phyloP scores from a whole-genome alignment of 2,888 invertebrate genomes.

The Eustalomyia histrio region DNA sequence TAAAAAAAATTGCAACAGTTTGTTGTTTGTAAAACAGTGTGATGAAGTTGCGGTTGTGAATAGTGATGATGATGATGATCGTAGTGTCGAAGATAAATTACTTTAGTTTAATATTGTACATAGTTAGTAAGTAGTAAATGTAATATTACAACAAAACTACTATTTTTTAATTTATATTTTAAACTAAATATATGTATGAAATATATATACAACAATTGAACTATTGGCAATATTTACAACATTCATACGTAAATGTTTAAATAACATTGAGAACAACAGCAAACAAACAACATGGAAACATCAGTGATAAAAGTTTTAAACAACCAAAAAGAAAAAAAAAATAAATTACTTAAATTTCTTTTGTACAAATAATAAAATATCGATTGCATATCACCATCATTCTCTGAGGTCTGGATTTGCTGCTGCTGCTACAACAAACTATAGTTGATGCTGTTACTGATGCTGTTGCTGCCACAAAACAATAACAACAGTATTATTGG shows the following conservation, averaged over 20 bases:
- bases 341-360: slow-evolving; percentile 53
- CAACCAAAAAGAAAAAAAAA: slow-evolving; percentile 18
- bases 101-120: neutral
- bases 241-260: neutral
- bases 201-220: neutral
- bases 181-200: slow-evolving; percentile 30
- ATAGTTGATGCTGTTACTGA: slow-evolving; percentile 44
- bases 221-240: neutral
- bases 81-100: slow-evolving; percentile 28
- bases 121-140: slow-evolving; percentile 18
- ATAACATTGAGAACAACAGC: neutral
- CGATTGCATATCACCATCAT: slow-evolving; percentile 55
- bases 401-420: neutral
- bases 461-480: slow-evolving; percentile 43
- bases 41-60: neutral
- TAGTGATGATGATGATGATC: neutral
- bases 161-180: slow-evolving; percentile 8
- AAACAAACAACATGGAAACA: slow-evolving; percentile 23
- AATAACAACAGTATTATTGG: slow-evolving; percentile 58
- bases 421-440: too few relatives aligned
- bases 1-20: neutral
- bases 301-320: slow-evolving; percentile 48
- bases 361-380: slow-evolving; percentile 58
- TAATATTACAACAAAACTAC: slow-evolving; percentile 12
- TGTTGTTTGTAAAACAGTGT: slow-evolving; percentile 5